Evolutionary conservation across 2,888 invertebrate genomes (phyloP).

Genomic region (Priocnemis perturbator): DNA sequence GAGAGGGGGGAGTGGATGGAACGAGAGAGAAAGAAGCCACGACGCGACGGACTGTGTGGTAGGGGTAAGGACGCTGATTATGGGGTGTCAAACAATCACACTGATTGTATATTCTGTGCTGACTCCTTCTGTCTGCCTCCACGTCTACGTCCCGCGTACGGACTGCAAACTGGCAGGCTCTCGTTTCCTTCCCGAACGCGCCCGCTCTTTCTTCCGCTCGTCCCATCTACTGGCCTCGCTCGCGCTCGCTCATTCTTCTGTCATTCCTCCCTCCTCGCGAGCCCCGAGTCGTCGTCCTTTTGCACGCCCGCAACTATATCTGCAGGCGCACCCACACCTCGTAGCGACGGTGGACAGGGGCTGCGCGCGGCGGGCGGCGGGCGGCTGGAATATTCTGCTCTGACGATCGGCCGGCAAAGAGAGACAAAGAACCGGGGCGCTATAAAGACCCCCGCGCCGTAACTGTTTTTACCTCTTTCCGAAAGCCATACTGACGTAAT

Average conservation of each 20-base stretch:
- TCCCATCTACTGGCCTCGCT: conserved; percentile 8
- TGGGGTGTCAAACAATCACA: conserved; percentile 76
- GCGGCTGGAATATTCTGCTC: no score
- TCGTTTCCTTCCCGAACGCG: conserved; percentile 39
- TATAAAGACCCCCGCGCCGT: no score
- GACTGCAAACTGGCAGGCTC: conserved; percentile 39
- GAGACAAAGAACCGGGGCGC: no score
- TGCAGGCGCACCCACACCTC: conserved; percentile 14
- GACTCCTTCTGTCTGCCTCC: conserved; percentile 59
- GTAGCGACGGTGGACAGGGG: background rate
- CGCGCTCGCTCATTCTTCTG: conserved; percentile 9
- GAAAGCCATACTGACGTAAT: no score
- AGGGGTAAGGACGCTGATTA: conserved; percentile 73
- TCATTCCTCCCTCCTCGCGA: background rate
- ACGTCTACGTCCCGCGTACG: conserved; percentile 49
- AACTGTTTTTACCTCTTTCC: no score
- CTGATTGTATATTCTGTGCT: conserved; percentile 73
- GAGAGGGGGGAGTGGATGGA: conserved; percentile 44
- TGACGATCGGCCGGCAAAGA: no score
- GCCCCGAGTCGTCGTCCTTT: background rate
- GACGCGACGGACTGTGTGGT: conserved; percentile 35
- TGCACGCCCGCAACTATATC: background rate
- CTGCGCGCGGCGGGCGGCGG: no score
- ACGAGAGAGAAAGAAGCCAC: conserved; percentile 41
- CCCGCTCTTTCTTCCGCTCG: conserved; percentile 20